A percentile compares a stretch with the other conserved stretches of the same genome.
These are phyloP conservation scores for Microplitis mediator DNA, from an alignment of 1,140 invertebrate species.

Conservation along the genomic window DNA sequence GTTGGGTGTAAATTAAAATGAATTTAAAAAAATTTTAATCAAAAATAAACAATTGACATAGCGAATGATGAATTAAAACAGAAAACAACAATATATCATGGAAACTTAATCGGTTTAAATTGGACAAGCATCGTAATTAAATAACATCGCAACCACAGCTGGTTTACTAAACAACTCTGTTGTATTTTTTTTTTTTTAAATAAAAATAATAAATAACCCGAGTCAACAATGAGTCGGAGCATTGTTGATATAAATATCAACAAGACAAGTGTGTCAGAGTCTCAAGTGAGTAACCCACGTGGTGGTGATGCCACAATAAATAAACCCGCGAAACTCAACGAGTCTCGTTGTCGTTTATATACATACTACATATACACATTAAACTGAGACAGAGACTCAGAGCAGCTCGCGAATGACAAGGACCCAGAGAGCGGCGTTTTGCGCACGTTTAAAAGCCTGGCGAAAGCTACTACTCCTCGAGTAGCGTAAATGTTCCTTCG, in stretches of 20 bases:
- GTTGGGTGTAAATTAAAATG: too few relatives aligned
- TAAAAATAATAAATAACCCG: not conserved
- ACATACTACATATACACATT: too few relatives aligned
- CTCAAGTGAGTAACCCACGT: slow-evolving; percentile 10
- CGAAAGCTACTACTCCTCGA: slow-evolving; percentile 1
- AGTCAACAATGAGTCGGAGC: not conserved
- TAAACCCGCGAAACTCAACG: slow-evolving; percentile 35
- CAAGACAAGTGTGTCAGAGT: not conserved
- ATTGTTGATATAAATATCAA: not conserved
- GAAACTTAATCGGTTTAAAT: too few relatives aligned
- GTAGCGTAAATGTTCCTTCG: not conserved
- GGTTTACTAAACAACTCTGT: too few relatives aligned
- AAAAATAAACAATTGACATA: too few relatives aligned
- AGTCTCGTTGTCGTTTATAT: slow-evolving; percentile 4
- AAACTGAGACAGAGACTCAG: not conserved
- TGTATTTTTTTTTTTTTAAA: too few relatives aligned
- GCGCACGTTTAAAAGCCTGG: not conserved
- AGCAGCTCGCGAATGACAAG: slow-evolving; percentile 2
- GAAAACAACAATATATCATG: too few relatives aligned
- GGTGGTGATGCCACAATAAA: slow-evolving; percentile 20
- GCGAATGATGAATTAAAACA: too few relatives aligned
- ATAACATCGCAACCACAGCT: too few relatives aligned
- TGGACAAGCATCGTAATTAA: too few relatives aligned
- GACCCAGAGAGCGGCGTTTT: not conserved
- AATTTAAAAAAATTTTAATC: too few relatives aligned